Conservation (phyloP, 2,113 vertebrate genomes). For the Plestiodon gilberti region DNA sequence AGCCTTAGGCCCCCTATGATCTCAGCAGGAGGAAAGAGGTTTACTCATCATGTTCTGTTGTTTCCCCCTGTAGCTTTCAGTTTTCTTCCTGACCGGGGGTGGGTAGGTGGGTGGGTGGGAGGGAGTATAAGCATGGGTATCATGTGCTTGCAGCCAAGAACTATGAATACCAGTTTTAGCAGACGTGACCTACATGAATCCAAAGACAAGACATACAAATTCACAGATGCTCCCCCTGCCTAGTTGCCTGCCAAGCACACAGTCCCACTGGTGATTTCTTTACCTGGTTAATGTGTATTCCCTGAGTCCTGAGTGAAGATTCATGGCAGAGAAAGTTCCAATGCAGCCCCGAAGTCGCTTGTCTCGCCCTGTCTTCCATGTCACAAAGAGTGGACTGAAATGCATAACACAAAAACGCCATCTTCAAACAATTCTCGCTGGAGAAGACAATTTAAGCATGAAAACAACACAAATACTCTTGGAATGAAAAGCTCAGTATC, state of each 20-base stretch:
- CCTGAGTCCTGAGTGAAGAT: slow-evolving; percentile 90
- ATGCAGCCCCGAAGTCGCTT: slow-evolving; percentile 88
- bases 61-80: background rate
- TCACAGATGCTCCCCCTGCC: background rate
- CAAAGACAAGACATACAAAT: background rate
- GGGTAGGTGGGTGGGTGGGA: no score
- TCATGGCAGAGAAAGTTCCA: slow-evolving; percentile 88
- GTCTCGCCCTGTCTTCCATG: slow-evolving; percentile 88
- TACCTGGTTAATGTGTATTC: slow-evolving; percentile 90
- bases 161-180: background rate
- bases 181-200: background rate
- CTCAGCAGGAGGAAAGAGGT: background rate
- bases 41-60: background rate
- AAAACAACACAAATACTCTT: background rate
- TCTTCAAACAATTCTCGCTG: slow-evolving; percentile 19
- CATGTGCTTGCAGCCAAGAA: background rate
- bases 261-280: background rate
- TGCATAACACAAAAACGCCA: slow-evolving; percentile 66
- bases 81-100: background rate
- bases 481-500: background rate
- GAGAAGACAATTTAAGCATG: background rate
- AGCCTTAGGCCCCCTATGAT: background rate
- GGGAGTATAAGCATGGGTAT: no score
- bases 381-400: slow-evolving; percentile 86
- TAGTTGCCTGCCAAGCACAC: background rate